Percentiles rank a stretch among this genome's conserved stretches.
These are phyloP conservation scores for Drosophila histrio DNA, from an alignment of 2,888 invertebrate genomes.

Conservation along the genomic window DNA sequence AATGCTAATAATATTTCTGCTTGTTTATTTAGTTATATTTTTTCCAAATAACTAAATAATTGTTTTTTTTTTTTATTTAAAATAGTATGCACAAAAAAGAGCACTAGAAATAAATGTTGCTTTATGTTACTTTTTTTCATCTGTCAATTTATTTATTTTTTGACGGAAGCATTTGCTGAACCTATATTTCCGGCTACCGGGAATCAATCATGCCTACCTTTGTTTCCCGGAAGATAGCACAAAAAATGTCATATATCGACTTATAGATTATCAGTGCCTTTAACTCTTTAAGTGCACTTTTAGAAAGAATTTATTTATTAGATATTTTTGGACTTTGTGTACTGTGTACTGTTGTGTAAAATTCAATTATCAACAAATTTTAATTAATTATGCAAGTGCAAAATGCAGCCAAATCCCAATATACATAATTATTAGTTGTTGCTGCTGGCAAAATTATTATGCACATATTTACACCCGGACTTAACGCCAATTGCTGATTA, in stretches of 20 bases:
- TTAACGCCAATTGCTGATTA: conserved; percentile 40
- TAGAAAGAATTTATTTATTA: neutral
- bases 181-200: conserved; percentile 33
- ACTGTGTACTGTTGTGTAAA: neutral
- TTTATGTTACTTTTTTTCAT: conserved; percentile 6
- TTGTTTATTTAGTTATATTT: too few relatives aligned
- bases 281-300: neutral
- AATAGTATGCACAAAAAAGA: too few relatives aligned
- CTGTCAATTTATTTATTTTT: conserved; percentile 18
- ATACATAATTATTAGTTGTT: conserved; percentile 39
- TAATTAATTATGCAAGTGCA: conserved; percentile 43
- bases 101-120: too few relatives aligned
- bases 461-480: conserved; percentile 20
- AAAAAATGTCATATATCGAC: conserved; percentile 7
- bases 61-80: too few relatives aligned
- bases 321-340: neutral
- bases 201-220: conserved; percentile 10
- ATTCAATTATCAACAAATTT: conserved; percentile 41
- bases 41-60: too few relatives aligned
- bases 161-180: conserved; percentile 37
- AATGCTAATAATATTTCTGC: too few relatives aligned
- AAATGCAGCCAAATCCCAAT: neutral
- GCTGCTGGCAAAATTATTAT: conserved; percentile 27
- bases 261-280: conserved; percentile 2
- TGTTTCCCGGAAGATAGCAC: conserved; percentile 21